Base-by-base conservation (phyloP, 2,888 invertebrate genomes). In the Dasysyrphus albostriatus region DNA sequence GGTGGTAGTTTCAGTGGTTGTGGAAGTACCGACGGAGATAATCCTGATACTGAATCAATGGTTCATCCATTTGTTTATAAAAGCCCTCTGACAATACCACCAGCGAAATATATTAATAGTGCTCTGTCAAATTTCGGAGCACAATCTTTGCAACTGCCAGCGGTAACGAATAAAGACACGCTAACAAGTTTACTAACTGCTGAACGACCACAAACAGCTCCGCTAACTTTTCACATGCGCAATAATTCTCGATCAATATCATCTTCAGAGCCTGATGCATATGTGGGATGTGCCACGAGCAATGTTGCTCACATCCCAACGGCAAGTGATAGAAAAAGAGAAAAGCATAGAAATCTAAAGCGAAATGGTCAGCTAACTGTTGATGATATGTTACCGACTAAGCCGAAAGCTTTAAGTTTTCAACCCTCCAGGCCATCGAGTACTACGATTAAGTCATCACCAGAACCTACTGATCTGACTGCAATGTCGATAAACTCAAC, bases 81-180 rank as follows among this genome's bases (percentile, higher is more conserved):
- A 79, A 92, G 90, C 88, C 91, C 92, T 10, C 88, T 92, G 74
- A 92, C 92, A 63, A 91, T 92, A 88, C 92, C 92, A 77, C 89
- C 90, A 75, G 80, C 87, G 56, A 88, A 87, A 47, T 87, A 87
- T 34, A 87, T 87, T 16, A 87, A 75, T 34, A 78, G 49, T 67
- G 75, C 83, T 24, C 51, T 75, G 8, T 54, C 87, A 34, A 70
- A 75, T 51, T 87, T 83, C 7, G 79, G 75, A 39, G 72, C 70
- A 32, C 78, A 87, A 39, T 79, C 83, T 16, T 75, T 87, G 75
- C 44, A 78, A 39, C n/a, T 87, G 37, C 79, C 83, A 14, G 34
- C 75, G 16, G 24, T 24, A 3, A n/a, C 65, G 2, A 51, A 39
- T 37, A 87, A 87, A 34, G 75, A 87, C 3, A 87, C 83, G 0